Base-by-base conservation (phyloP, 2,113 vertebrate species). In the Hystrix brachyura region DNA sequence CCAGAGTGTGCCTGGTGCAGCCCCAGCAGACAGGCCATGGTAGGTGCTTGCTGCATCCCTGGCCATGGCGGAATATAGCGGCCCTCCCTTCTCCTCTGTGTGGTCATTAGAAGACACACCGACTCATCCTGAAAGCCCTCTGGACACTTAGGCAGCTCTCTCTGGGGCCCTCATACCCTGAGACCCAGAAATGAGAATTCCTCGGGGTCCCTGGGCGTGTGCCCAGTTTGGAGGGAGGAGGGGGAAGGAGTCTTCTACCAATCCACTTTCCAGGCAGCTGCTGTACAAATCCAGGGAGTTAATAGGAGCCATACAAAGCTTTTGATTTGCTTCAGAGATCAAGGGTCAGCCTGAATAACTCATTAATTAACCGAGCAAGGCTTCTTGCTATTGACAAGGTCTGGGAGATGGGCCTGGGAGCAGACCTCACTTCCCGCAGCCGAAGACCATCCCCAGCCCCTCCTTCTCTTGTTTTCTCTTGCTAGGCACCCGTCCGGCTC, bases 281-380 rank as follows among this genome's bases (percentile, higher is more conserved):
- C 96, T 98, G 93, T 98, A 97, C 96, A 98, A 98, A 98, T 92
- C 91, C 0, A 80, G 97, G 97, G 97, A 98, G 97, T 98, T 98
- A 98, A 99, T 97, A 98, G 98, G 98, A 98, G 92, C 92, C 96
- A 98, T 97, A 98, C 97, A 98, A 99, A 99, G 98, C 98, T 98
- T 97, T 98, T 98, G 98, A 98, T 99, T 98, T 98, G 98, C 98
- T 98, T 98, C 87, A 94, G 94, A 98, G 98, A 98, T 98, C 98
- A 99, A 98, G 96, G 98, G 98, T 99, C 98, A 99, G 97, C 96
- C 97, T 98, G 98, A 98, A 98, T 98, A 98, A 98, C 98, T 99
- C 98, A 98, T 99, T 99, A 99, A 99, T 99, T 99, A 99, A 98
- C 98, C 96, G 76, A 98, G 90, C 98, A 98, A 97, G 98, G 3